Base-by-base conservation (phyloP, 2,888 invertebrate species). In the Amphimallon solstitiale region DNA sequence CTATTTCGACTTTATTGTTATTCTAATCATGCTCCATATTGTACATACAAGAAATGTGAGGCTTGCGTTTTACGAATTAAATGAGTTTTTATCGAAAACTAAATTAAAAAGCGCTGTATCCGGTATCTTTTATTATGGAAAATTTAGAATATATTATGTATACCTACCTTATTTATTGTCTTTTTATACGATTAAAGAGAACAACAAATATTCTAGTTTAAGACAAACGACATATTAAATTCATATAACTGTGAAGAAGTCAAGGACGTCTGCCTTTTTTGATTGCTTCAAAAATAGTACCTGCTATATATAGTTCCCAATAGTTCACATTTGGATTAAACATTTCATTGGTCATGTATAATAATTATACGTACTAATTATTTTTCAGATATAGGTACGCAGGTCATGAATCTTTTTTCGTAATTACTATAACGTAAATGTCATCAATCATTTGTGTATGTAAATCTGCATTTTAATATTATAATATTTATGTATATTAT, bases 71-170 rank as follows among this genome's bases (percentile, higher is more conserved):
- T 56, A 12, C 23, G 56, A 56, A 56, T 56, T 40, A 40, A 38
- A 40, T 54, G 19, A 15, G 14, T 40, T 56, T 56, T 56, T 56
- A 23, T 14, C 6, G 40, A 40, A 56, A 56, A 38, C 34, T 21
- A 38, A 38, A 54, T 12, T n/a, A 40, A 40, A 2, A 40, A 40
- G 5, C 4, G 10, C 10, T 23, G 40, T 40, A 10, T 56, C 56
- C 56, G 56, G 56, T 56, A 29, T 56, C 23, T 19, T 29, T 43
- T 40, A 21, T 40, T 9, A 14, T 43, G 43, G 10, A 40, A 14
- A 15, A 17, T n/a, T 43, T 14, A 12, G 15, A 43, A 17, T 40
- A 40, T 43, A 43, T 14, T 21, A 40, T 23, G 12, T 54, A n/a
- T 38, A 21, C 38, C 17, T 9, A 21, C 23, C 40, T 56, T 29